Base-by-base conservation (phyloP, 2,113 vertebrate species). In the Rhinolophus sinicus region DNA sequence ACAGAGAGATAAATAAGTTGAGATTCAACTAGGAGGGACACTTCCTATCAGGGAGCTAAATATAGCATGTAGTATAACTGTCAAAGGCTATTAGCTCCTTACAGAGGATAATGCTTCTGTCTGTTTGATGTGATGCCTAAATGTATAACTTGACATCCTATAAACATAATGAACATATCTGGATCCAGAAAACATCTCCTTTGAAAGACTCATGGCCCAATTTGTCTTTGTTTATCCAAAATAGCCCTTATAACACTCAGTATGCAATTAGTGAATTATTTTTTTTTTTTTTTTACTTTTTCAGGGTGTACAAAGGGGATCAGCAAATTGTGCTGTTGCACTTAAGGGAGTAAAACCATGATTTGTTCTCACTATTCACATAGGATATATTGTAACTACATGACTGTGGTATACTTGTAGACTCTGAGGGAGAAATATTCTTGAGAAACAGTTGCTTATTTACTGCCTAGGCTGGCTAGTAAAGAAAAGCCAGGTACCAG, bases 111-210 rank as follows among this genome's bases (percentile, higher is more conserved):
- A 90, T 28, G 22, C 22, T 62, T 18, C 4, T 26, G 10, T 24
- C 38, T 62, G 47, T 40, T 35, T 47, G 10, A 69, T 22, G 8
- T 60, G 69, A 92, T 40, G 16, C n/a, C 54, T 78, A 70, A 75
- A 60, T 19, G 19, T 21, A 30, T 26, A 94, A 82, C n/a, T 60
- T 69, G 62, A 83, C 50, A 92, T 83, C 35, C 56, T 76, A 3
- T 21, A 64, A 75, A 60, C 13, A 88, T 40, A 81, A 65, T 14
- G n/a, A 80, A 81, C 19, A 77, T 13, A 26, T 56, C 47, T 88
- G 22, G 58, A 89, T 65, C n/a, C 50, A 84, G 56, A 95, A 86
- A 88, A 83, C 21, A 93, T 28, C 73, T 87, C 72, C 26, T 94
- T 40, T 81, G 60, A 81, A 64, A 92, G 47, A 62, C 40, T 58